Percentiles rank a stretch among this genome's conserved stretches.
Conservation (phyloP, 2,888 invertebrate genomes). For the Myathropa florea region DNA sequence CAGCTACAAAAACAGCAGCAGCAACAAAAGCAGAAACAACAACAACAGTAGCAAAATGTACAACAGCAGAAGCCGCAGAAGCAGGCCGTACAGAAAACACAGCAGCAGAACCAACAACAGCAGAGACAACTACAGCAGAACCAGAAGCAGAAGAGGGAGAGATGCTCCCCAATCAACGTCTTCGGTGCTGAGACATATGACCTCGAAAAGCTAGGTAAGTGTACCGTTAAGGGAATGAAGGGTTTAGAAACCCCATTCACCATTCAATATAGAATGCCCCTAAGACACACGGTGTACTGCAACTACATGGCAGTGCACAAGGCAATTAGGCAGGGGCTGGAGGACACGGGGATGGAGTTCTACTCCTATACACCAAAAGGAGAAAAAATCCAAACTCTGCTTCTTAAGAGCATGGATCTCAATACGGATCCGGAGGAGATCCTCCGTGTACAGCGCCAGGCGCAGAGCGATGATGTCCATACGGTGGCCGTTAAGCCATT, state of each 20-base stretch:
- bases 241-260: not conserved
- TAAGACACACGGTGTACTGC: too few species aligned
- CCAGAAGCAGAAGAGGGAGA: not conserved
- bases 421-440: not conserved
- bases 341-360: not conserved
- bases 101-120: too few species aligned
- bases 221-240: not conserved
- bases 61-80: too few species aligned
- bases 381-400: not conserved
- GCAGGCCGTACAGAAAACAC: too few species aligned
- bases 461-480: not conserved
- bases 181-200: not conserved
- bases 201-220: not conserved
- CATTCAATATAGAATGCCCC: too few species aligned
- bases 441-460: not conserved
- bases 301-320: too few species aligned
- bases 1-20: too few species aligned
- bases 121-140: not conserved
- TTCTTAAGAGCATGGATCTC: not conserved
- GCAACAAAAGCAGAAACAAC: too few species aligned
- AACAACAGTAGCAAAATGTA: too few species aligned
- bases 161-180: not conserved
- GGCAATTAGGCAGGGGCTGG: not conserved
- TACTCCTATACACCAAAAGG: not conserved
- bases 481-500: not conserved